Evolutionary conservation across 2,113 vertebrate species (phyloP), one percentile per base, ranked within the genome.

Genomic region (Hippocampus mohnikei): DNA sequence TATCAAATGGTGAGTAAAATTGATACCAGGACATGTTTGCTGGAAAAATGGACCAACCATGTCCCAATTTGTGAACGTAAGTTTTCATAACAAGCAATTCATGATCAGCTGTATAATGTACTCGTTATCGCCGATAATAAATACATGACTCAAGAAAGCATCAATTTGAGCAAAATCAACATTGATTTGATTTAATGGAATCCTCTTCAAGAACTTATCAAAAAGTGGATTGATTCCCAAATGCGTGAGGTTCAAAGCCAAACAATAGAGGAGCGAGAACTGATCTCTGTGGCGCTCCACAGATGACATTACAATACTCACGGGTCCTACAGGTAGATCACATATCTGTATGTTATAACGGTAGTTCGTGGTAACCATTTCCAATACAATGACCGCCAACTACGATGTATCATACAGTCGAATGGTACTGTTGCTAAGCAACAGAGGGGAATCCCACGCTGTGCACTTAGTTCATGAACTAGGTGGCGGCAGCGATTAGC

Each of bases 31-130:
- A 81, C 52, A 1, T 85, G 85, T 67, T 1, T 29, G 16, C 41
- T 81, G 64, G 25, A 75, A 11, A 29, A 1, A 4, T 85, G 85
- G 85, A 73, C 46, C 69, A 79, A 79, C 69, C 75, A 73, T 1
- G 33, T 80, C 15, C 85, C 85, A n/a, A 37, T 70, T n/a, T 87
- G 85, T 67, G 71, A 81, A 1, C 21, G 83, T 87, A 73, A 79
- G 85, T 79, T 33, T 41, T 12, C 3, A 7, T 6, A 56, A 37
- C 25, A 69, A 60, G 12, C 37, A 60, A 33, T 40, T 44, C 15
- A 4, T 25, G 23, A 58, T 21, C 53, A 23, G 11, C 21, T 25
- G 21, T 25, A 25, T 23, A 8, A 8, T 16, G 46, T 66, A 8
- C 33, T 42, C 55, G 21, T 11, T n/a, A 46, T 46, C 44, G 15